Percentiles rank a stretch among this genome's conserved stretches.
Conservation (phyloP, 2,888 invertebrate genomes). For the Encarsia formosa region DNA sequence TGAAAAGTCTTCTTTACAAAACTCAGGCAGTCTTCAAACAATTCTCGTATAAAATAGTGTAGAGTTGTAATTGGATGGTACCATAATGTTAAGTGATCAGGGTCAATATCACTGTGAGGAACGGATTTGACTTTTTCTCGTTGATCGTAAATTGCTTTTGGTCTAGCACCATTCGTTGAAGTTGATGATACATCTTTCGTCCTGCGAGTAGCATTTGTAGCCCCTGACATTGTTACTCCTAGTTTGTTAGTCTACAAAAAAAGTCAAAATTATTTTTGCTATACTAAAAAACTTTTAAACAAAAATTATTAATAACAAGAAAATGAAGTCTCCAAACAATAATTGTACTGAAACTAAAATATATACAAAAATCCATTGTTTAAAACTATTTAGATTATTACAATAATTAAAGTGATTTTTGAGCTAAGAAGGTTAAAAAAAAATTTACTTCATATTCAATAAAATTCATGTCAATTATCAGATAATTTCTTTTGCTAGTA, state of each 20-base stretch:
- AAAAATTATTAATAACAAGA: constrained; percentile 23
- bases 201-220: constrained; percentile 41
- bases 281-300: too few species aligned
- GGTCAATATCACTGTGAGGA: constrained; percentile 35
- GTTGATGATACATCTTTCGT: constrained; percentile 37
- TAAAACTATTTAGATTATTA: constrained; percentile 1
- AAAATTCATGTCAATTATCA: constrained; percentile 39
- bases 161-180: constrained; percentile 32
- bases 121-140: constrained; percentile 9
- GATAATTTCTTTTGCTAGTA: constrained; percentile 28
- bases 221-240: constrained; percentile 41
- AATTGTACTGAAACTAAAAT: constrained; percentile 13
- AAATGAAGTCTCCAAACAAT: not conserved
- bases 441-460: constrained; percentile 36
- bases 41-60: constrained; percentile 47
- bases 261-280: too few species aligned
- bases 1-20: constrained; percentile 43
- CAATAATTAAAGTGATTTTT: not conserved
- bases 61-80: constrained; percentile 47
- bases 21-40: constrained; percentile 43
- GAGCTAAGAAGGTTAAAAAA: not conserved
- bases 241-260: constrained; percentile 44
- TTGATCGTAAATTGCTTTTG: constrained; percentile 26
- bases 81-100: constrained; percentile 46
- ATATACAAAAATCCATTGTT: constrained; percentile 7